Evolutionary conservation across 2,888 invertebrate genomes (phyloP).

Genomic region (Abrostola triplasia): DNA sequence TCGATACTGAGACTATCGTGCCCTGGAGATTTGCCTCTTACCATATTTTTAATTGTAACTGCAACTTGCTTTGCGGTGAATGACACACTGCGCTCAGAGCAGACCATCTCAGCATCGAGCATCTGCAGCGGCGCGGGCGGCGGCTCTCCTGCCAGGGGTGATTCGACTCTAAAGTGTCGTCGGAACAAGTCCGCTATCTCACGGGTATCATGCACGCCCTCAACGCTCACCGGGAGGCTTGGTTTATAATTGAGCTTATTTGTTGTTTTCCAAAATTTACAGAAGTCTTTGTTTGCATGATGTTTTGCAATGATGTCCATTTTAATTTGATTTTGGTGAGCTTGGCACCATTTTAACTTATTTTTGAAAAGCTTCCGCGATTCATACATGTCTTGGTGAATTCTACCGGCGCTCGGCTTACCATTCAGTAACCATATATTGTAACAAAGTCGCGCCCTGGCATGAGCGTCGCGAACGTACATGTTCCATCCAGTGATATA

Average conservation of each 20-base stretch:
- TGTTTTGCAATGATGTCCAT: background rate
- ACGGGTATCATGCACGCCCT: background rate
- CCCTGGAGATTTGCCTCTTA: constrained; percentile 9
- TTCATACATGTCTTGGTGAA: constrained; percentile 5
- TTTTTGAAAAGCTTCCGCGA: constrained; percentile 6
- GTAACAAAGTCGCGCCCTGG: background rate
- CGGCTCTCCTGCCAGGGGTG: constrained; percentile 1
- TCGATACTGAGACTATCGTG: constrained; percentile 10
- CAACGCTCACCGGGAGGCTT: constrained; percentile 5
- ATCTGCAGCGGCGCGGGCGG: background rate
- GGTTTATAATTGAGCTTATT: constrained; percentile 5
- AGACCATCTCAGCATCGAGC: background rate
- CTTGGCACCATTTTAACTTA: constrained; percentile 13
- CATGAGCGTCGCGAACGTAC: background rate
- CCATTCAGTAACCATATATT: background rate
- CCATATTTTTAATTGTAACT: background rate
- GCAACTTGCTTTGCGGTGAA: background rate
- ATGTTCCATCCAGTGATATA: background rate
- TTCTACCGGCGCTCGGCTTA: constrained; percentile 1
- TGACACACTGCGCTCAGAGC: background rate
- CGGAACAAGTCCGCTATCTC: constrained; percentile 3
- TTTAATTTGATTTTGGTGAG: too few species aligned
- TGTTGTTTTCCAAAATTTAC: constrained; percentile 8
- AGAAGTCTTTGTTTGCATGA: background rate
- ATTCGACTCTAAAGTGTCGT: constrained; percentile 8